Conservation (phyloP, 2,797 vertebrate species). For the Carcharodon carcharias region DNA sequence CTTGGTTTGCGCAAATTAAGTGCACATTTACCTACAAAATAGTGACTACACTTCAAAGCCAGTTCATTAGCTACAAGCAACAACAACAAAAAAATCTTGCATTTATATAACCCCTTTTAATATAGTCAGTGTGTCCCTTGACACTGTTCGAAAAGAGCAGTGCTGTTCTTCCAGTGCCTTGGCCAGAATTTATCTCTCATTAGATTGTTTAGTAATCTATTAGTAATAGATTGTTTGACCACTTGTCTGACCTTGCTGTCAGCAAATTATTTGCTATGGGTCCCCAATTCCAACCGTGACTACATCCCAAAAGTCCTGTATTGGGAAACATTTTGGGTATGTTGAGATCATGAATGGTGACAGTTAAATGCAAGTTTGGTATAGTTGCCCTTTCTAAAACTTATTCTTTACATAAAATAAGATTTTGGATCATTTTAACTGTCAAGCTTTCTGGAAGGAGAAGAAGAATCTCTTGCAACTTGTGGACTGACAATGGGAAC, state of each 20-base stretch:
- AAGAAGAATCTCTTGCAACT: not conserved
- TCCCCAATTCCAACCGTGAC: not conserved
- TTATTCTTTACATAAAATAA: not conserved
- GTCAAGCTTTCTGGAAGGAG: not conserved
- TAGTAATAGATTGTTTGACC: not conserved
- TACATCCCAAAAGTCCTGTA: not conserved
- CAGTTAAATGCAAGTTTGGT: not conserved
- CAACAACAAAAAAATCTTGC: not conserved
- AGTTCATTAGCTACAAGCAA: not conserved
- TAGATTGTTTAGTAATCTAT: no score
- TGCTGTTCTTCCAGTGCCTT: not conserved
- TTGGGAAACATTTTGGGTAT: not conserved
- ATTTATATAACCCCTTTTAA: not conserved
- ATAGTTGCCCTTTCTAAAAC: not conserved
- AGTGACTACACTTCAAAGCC: not conserved
- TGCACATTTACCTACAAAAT: not conserved
- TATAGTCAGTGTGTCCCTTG: not conserved
- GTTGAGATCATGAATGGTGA: not conserved
- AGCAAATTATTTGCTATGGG: not conserved
- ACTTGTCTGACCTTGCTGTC: not conserved
- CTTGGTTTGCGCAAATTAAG: not conserved
- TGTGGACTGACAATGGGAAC: not conserved
- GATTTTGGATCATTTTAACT: not conserved
- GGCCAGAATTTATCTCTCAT: not conserved
- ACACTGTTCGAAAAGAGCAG: not conserved